These are phyloP conservation scores for Cerastis leucographa DNA, from an alignment of 2,888 invertebrate genomes.

Conservation along the genomic window DNA sequence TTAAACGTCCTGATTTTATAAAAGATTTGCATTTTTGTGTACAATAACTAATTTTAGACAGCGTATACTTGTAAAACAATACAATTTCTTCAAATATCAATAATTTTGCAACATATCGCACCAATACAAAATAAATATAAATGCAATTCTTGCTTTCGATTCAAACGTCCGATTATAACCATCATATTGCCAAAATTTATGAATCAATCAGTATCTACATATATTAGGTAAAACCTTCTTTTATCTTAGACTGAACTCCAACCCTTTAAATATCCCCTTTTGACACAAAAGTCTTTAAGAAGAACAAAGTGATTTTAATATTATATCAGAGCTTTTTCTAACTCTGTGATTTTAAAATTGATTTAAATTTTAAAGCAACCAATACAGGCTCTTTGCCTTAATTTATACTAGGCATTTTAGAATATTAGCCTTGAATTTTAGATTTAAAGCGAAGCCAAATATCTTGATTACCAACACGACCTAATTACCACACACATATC, in stretches of 20 bases:
- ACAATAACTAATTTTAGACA: conserved; percentile 57
- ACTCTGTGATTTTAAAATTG: conserved; percentile 3
- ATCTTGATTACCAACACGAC: conserved; percentile 10
- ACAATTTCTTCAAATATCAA: conserved; percentile 57
- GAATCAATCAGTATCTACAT: conserved; percentile 66
- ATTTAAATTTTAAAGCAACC: background rate
- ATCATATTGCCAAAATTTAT: conserved; percentile 43
- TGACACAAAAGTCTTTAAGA: conserved; percentile 1
- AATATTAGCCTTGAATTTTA: background rate
- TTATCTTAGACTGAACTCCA: conserved; percentile 42
- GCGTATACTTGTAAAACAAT: conserved; percentile 62
- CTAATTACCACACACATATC: conserved; percentile 40
- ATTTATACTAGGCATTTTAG: background rate
- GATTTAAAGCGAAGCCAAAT: conserved; percentile 23
- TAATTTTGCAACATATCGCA: conserved; percentile 69
- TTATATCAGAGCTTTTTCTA: background rate
- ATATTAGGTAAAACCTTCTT: conserved; percentile 43
- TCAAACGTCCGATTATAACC: conserved; percentile 78
- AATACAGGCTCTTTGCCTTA: background rate
- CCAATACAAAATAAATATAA: conserved; percentile 80
- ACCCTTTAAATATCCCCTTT: conserved; percentile 6
- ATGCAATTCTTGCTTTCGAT: conserved; percentile 80
- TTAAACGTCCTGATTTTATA: conserved; percentile 19
- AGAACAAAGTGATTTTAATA: conserved; percentile 9
- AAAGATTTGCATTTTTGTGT: conserved; percentile 47